Evolutionary conservation across 2,113 vertebrate species (phyloP), one percentile per base, ranked within the genome.

Genomic region (Silurus asotus): DNA sequence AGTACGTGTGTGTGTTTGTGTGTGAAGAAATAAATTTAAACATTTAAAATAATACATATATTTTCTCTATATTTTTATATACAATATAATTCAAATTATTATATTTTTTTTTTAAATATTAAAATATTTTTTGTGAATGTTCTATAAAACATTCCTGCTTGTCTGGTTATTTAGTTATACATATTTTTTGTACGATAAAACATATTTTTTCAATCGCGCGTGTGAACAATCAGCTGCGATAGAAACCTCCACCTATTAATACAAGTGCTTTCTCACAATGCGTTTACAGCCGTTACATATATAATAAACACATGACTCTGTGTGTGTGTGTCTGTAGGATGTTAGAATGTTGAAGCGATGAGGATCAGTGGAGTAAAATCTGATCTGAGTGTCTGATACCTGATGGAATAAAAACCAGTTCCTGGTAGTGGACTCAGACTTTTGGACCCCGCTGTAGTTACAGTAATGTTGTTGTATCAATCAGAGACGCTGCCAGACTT

Each of bases 381-480:
- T 19, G 56, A 53, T 81, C 49, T 49, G 70, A 80, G 77, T 28
- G 77, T 80, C 61, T 80, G 77, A 80, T 61, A 49, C n/a, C 45
- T 80, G 77, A 61, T 80, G 77, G 77, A 80, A 80, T 80, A 80
- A 80, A 72, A 61, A 59, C 53, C 28, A 74, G 25, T 74, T 84
- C 75, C 75, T 78, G 75, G 75, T 37, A 37, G 37, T 37, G 37
- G 37, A 37, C 76, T 78, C 76, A 78, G 76, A 78, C 76, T 78
- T 78, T 78, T 78, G 76, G 76, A 78, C 77, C 56, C 72, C 48
- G 45, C 72, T 62, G 83, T 70, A 64, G 56, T 51, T 64, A 61
- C 83, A 76, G 70, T 75, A 79, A 79, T 79, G 77, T 59, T 79
- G 77, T 79, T 77, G 49, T 77, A 79, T 79, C 77, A 79, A 78